Evolutionary conservation across 2,888 invertebrate genomes (phyloP).

Genomic region (Biston betularia): DNA sequence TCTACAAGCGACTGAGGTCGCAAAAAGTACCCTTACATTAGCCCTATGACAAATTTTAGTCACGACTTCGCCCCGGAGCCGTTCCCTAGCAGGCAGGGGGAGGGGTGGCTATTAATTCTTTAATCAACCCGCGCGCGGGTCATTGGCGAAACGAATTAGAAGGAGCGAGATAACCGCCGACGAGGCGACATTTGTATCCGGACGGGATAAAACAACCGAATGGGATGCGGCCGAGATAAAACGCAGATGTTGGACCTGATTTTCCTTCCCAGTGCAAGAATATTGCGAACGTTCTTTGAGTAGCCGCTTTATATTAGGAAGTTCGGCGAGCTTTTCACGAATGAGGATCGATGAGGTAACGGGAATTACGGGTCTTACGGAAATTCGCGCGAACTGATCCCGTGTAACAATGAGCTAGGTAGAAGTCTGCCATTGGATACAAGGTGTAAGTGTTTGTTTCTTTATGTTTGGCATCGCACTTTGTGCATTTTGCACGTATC

Average conservation of each 20-base stretch:
- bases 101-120: slow-evolving; percentile 72
- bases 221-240: slow-evolving; percentile 30
- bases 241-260: slow-evolving; percentile 19
- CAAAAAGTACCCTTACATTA: slow-evolving; percentile 41
- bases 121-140: slow-evolving; percentile 74
- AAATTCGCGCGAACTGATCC: background rate
- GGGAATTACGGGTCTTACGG: slow-evolving; percentile 3
- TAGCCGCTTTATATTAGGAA: slow-evolving; percentile 14
- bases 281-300: slow-evolving; percentile 11
- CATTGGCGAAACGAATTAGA: slow-evolving; percentile 72
- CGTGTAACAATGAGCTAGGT: background rate
- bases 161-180: slow-evolving; percentile 71
- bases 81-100: slow-evolving; percentile 44
- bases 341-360: slow-evolving; percentile 16
- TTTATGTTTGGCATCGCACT: background rate
- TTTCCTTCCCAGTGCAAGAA: background rate
- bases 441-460: background rate
- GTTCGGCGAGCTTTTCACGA: slow-evolving; percentile 12
- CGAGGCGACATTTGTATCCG: slow-evolving; percentile 70
- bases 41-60: slow-evolving; percentile 66
- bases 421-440: background rate
- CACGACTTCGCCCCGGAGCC: slow-evolving; percentile 54
- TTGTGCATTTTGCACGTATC: background rate
- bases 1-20: slow-evolving; percentile 23
- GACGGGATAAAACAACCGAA: slow-evolving; percentile 52